These are phyloP conservation scores for Sander lucioperca DNA, from an alignment of 2,113 vertebrate species.

Conservation along the genomic window DNA sequence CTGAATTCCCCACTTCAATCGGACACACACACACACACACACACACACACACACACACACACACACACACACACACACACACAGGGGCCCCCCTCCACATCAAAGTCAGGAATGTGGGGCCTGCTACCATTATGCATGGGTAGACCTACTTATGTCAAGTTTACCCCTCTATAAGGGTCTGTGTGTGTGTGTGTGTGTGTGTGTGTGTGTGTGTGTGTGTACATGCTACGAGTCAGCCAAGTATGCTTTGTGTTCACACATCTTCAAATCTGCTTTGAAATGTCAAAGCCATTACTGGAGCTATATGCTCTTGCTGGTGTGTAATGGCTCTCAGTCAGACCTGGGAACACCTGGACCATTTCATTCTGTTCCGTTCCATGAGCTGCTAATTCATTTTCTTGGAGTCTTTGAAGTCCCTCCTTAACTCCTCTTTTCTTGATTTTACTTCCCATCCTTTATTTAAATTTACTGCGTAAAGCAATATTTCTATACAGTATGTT, in stretches of 20 bases:
- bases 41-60: background rate
- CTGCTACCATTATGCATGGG: constrained; percentile 53
- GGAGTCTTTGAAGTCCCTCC: background rate
- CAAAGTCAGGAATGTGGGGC: constrained; percentile 73
- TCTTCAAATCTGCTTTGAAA: constrained; percentile 51
- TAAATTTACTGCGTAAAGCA: background rate
- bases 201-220: constrained; percentile 1
- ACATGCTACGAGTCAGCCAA: constrained; percentile 37
- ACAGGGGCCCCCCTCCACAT: constrained; percentile 46
- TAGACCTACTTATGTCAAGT: constrained; percentile 61
- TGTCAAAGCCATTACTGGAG: constrained; percentile 50
- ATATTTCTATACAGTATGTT: background rate
- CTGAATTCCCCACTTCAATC: constrained; percentile 28
- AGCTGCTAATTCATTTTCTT: constrained; percentile 12
- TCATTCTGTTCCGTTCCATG: background rate
- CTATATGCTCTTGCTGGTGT: constrained; percentile 16
- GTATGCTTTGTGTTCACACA: constrained; percentile 46
- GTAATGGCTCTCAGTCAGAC: constrained; percentile 32
- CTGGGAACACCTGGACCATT: constrained; percentile 50
- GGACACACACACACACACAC: constrained; percentile 41
- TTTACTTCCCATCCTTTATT: background rate
- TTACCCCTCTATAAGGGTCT: constrained; percentile 21
- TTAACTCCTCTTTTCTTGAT: background rate
- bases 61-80: constrained; percentile 38
- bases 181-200: background rate